Evolutionary conservation across 2,888 invertebrate species (phyloP).

Genomic region (Papilio gigon): DNA sequence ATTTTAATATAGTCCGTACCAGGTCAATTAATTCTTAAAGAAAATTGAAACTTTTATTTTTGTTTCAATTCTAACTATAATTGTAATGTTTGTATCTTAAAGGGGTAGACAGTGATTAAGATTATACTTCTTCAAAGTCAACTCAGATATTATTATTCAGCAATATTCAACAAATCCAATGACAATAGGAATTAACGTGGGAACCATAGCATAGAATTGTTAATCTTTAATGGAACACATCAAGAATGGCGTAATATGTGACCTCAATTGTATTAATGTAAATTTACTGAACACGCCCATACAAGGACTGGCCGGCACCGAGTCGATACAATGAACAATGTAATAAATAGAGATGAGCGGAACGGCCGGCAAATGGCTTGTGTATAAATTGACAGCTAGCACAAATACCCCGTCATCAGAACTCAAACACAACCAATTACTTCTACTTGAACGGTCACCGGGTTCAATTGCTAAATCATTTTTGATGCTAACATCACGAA

Average conservation of each 20-base stretch:
- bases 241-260: conserved; percentile 19
- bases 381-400: conserved; percentile 57
- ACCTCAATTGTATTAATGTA: conserved; percentile 37
- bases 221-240: conserved; percentile 13
- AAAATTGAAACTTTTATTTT: neutral
- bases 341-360: conserved; percentile 34
- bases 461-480: conserved; percentile 73
- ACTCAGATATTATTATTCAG: no score
- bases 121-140: neutral
- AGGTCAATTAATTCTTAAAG: neutral
- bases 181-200: neutral
- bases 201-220: neutral
- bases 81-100: neutral
- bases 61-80: neutral
- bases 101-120: neutral
- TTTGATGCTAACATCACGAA: conserved; percentile 58
- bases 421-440: conserved; percentile 69
- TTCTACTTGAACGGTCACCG: conserved; percentile 70
- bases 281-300: conserved; percentile 40
- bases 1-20: neutral
- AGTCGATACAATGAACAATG: conserved; percentile 41
- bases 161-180: neutral
- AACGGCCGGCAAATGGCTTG: conserved; percentile 54
- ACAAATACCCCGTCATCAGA: conserved; percentile 60
- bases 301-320: conserved; percentile 29